Evolutionary conservation across 2,888 invertebrate species (phyloP), one percentile per base, ranked within the genome.

Genomic region (Conomelus anceps): DNA sequence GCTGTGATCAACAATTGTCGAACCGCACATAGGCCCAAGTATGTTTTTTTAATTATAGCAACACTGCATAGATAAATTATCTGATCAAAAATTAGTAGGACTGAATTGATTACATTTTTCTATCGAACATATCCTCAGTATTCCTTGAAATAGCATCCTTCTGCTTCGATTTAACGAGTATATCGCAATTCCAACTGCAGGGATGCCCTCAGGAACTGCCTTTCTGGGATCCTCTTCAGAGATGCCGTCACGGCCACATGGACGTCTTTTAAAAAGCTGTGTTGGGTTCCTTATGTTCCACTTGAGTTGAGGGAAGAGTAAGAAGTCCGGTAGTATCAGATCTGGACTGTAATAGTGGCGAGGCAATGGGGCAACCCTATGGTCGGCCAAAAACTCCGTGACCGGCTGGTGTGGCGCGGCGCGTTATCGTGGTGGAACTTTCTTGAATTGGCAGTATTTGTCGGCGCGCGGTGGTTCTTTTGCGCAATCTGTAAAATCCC

Each of bases 1-100:
- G 97, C 97, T 93, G 98, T 98, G 91, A 97, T 98, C 92, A 97
- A 97, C 92, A 96, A 97, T 93, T 97, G 97, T 92, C 95, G 97
- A 92, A 98, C 98, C 91, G 98, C 98, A 91, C 96, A 98, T 93
- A 95, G 98, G 93, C 98, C 98, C 92, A 98, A 98, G 97, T 98
- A 94, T n/a, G n/a, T 63, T 13, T 34, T 1, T 34, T 17, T 34
- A 34, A 17, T 34, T 34, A 85, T 13, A 4, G 4, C 85, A 4
- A 22, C 6, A 4, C 85, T 9, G 22, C 4, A 13, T 6, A 4
- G 85, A 4, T 84, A 4, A 6, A 22, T 26, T 4, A 26, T 26
- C 6, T 26, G 26, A n/a, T n/a, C n/a, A n/a, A n/a, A n/a, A n/a
- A n/a, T n/a, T n/a, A n/a, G n/a, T n/a, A n/a, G n/a, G n/a, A n/a